phyloP scores from a whole-genome alignment of 2,113 vertebrate species.

The Microtus oregoni region DNA sequence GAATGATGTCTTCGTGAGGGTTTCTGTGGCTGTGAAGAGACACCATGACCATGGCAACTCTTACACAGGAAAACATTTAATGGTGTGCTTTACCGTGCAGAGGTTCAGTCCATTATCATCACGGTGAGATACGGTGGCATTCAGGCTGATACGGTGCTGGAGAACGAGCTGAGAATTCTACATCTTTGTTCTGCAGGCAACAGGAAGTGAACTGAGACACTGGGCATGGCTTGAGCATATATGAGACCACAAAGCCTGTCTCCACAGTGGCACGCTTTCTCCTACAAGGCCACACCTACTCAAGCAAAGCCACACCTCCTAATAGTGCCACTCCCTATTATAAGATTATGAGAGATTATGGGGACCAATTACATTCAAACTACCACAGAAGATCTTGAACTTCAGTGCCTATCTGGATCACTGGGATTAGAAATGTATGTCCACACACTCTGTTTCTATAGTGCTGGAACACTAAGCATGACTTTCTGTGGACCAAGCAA shows the following conservation, averaged over 20 bases:
- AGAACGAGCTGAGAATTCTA: not conserved
- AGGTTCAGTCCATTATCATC: not conserved
- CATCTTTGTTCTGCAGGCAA: not conserved
- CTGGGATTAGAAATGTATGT: not conserved
- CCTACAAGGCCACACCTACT: not conserved
- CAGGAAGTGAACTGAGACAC: not conserved
- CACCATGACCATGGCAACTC: not conserved
- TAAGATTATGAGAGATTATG: too few species aligned
- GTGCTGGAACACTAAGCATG: not conserved
- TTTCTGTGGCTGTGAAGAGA: not conserved
- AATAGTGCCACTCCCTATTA: not conserved
- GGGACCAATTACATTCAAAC: too few species aligned
- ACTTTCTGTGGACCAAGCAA: not conserved
- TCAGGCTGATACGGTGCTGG: not conserved
- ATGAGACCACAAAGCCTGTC: not conserved
- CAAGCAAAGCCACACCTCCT: not conserved
- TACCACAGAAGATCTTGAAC: too few species aligned
- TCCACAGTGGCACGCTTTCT: not conserved
- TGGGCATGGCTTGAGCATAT: not conserved
- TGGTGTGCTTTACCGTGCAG: not conserved
- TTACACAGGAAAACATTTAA: not conserved
- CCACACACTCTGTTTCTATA: not conserved
- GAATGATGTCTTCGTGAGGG: not conserved
- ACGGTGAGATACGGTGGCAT: not conserved
- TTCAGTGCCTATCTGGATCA: too few species aligned